Evolutionary conservation across 1,140 invertebrate genomes (phyloP).

Genomic region (Popillia japonica): DNA sequence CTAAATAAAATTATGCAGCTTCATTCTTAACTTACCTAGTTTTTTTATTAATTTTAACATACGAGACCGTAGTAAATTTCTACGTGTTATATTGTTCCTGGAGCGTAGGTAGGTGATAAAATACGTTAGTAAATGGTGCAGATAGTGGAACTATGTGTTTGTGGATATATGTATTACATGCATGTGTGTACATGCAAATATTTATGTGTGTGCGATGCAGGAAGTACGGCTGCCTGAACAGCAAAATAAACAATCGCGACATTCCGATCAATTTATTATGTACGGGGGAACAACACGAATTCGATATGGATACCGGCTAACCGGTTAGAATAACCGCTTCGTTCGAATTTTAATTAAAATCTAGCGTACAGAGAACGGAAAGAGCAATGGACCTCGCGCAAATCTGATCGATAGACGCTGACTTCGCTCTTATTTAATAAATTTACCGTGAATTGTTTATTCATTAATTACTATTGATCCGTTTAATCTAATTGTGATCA

Average conservation of each 20-base stretch:
- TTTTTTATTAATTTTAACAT: slow-evolving; percentile 7
- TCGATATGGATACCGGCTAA: slow-evolving; percentile 26
- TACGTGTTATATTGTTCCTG: slow-evolving; percentile 7
- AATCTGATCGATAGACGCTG: slow-evolving; percentile 23
- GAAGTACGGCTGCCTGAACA: slow-evolving; percentile 26
- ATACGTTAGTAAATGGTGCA: slow-evolving; percentile 11
- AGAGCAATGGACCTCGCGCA: background rate
- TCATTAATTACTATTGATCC: slow-evolving; percentile 11
- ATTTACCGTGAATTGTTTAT: slow-evolving; percentile 7
- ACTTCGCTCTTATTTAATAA: background rate
- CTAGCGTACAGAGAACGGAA: background rate
- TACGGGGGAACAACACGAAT: slow-evolving; percentile 12
- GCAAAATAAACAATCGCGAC: slow-evolving; percentile 27
- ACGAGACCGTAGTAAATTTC: background rate
- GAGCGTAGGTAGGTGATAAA: slow-evolving; percentile 22
- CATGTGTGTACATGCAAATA: background rate
- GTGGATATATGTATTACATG: background rate
- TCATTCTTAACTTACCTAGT: background rate
- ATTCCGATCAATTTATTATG: slow-evolving; percentile 32
- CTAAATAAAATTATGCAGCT: background rate
- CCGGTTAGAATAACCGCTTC: slow-evolving; percentile 26
- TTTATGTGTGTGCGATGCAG: slow-evolving; percentile 15
- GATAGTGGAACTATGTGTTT: background rate
- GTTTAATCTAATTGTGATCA: slow-evolving; percentile 25
- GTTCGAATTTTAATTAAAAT: slow-evolving; percentile 23